Evolutionary conservation across 2,888 invertebrate genomes (phyloP).

Genomic region (Caenorhabditis drosophilae): DNA sequence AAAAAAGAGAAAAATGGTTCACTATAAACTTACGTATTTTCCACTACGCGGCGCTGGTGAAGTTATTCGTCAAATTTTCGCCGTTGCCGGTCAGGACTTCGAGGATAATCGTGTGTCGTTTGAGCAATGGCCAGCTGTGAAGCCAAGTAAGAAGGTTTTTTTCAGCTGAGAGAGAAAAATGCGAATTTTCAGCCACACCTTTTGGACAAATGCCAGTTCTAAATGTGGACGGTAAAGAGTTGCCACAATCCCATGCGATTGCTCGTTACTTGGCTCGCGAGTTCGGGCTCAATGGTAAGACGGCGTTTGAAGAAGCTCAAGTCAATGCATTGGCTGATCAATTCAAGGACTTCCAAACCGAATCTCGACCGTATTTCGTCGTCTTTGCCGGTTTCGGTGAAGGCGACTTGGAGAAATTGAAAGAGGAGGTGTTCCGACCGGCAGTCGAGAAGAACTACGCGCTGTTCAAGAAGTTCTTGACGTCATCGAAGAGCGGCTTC

Average conservation of each 20-base stretch:
- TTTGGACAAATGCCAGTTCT: conserved; percentile 44
- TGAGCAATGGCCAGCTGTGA: conserved; percentile 39
- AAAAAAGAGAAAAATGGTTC: conserved; percentile 29
- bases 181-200: conserved; percentile 15
- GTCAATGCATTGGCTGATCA: conserved; percentile 53
- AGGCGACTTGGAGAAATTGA: conserved; percentile 38
- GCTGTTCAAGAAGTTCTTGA: conserved; percentile 44
- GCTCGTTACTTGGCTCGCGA: conserved; percentile 37
- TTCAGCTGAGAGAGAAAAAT: background rate
- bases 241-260: conserved; percentile 43
- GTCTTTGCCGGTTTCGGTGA: conserved; percentile 40
- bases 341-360: conserved; percentile 45
- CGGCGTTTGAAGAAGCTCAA: conserved; percentile 6
- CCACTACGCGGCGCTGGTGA: conserved; percentile 28
- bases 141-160: conserved; percentile 13
- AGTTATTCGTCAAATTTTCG: conserved; percentile 35
- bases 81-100: conserved; percentile 37
- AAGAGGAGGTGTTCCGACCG: conserved; percentile 48
- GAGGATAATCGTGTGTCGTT: conserved; percentile 29
- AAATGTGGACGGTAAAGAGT: conserved; percentile 36
- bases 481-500: conserved; percentile 49
- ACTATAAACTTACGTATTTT: conserved; percentile 37
- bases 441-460: conserved; percentile 53
- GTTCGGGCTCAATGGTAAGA: conserved; percentile 21
- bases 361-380: conserved; percentile 34